Evolutionary conservation across 2,113 vertebrate species (phyloP).

Genomic region (Platycercus adscitus): DNA sequence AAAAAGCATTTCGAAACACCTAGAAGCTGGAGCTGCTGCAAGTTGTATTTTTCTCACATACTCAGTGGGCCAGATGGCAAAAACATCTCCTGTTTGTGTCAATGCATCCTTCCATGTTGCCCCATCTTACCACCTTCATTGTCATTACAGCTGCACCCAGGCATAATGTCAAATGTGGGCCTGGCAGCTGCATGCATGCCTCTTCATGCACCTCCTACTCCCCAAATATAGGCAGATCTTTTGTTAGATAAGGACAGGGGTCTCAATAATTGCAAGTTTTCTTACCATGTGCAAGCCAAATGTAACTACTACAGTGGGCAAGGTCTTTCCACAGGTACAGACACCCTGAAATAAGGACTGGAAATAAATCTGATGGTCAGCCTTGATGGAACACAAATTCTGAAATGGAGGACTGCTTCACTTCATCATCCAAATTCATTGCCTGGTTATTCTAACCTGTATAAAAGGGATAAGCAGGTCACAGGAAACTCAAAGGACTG

Average conservation of each 20-base stretch:
- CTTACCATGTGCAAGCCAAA: neutral
- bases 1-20: neutral
- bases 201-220: neutral
- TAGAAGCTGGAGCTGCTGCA: neutral
- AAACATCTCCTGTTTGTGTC: neutral
- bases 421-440: neutral
- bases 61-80: neutral
- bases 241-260: neutral
- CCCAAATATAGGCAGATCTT: neutral
- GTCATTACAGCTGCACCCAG: neutral
- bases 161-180: neutral
- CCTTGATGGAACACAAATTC: neutral
- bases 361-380: neutral
- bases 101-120: rapidly evolving
- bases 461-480: neutral
- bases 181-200: neutral
- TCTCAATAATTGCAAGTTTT: neutral
- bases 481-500: neutral
- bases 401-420: neutral
- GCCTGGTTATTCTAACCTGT: neutral
- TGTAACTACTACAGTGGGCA: neutral
- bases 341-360: neutral
- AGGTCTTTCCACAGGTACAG: neutral
- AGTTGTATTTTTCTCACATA: neutral
- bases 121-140: neutral